These are phyloP conservation scores for Rhopilema esculentum DNA, from an alignment of 30 jellyfish, hydroid and myxozoan species.

Conservation along the genomic window DNA sequence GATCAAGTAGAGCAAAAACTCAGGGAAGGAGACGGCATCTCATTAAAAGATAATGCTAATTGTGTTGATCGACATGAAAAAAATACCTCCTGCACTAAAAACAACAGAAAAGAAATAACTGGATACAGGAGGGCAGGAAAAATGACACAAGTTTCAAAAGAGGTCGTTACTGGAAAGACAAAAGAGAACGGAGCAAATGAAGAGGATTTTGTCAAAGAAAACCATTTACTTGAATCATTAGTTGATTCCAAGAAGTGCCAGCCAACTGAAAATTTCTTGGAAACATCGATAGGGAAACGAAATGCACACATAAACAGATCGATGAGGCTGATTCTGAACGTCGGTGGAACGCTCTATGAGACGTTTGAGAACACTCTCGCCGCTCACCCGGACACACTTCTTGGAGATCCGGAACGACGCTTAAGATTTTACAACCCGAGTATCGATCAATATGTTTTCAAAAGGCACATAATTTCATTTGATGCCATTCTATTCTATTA, in stretches of 20 bases:
- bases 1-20: background rate
- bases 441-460: conserved; percentile 47
- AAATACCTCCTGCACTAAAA: background rate
- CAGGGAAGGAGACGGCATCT: background rate
- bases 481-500: conserved; percentile 83
- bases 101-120: background rate
- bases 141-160: background rate
- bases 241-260: background rate
- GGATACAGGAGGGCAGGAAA: background rate
- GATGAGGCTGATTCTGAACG: conserved; percentile 16
- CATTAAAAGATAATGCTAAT: too few species aligned
- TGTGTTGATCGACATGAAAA: background rate
- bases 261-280: background rate
- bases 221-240: background rate
- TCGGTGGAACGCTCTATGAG: conserved; percentile 43
- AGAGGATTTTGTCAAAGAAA: background rate
- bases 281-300: background rate
- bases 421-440: conserved; percentile 28
- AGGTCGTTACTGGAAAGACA: background rate
- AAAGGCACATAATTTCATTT: conserved; percentile 55
- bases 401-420: conserved; percentile 75
- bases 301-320: background rate
- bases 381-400: conserved; percentile 75
- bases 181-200: background rate
- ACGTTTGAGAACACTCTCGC: conserved; percentile 38